Evolutionary conservation across 2,797 vertebrate genomes (phyloP), one percentile per base, ranked within the genome.

Genomic region (Cottoperca gobio): DNA sequence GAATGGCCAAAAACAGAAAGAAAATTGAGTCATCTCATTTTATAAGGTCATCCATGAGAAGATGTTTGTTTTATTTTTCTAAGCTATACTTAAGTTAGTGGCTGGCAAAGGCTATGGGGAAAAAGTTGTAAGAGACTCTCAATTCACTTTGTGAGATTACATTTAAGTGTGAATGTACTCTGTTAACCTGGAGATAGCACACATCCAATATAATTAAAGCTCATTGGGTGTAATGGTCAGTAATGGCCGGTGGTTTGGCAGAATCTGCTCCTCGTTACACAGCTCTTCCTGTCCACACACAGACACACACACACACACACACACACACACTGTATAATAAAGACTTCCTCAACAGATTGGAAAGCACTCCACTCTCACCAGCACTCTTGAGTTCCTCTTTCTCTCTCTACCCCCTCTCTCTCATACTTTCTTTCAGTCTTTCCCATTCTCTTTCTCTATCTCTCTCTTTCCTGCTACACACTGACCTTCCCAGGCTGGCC

Each of bases 401-500:
- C 58, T 55, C 64, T 68, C 75, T 77, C 67, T 73, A 43, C 43
- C 70, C 71, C 76, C 61, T 61, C 57, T 82, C 39, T 69, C 66
- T 87, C 58, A 64, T 74, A 60, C 84, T 82, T 76, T 77, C 76
- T 76, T 72, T 62, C 77, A 77, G 67, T 73, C 58, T 69, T 79
- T 85, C 71, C 75, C 70, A 73, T 83, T 83, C 74, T 76, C 60
- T 76, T 42, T 63, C 70, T 90, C 82, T 86, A 81, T 86, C 76
- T 80, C 21, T 10, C 53, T 65, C 73, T 89, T 84, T 84, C 72
- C 52, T 40, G 86, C 66, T 82, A 58, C 77, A 62, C 50, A 63
- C 83, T 94, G 92, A 94, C 92, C 92, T 94, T 94, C 93, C 91
- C 91, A 92, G 82, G 87, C 88, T 88, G 81, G 87, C 87, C 89